Percentiles rank a stretch among this genome's conserved stretches.
Evolutionary conservation across 2,113 vertebrate species (phyloP).

Genomic region (Stictonetta naevosa): DNA sequence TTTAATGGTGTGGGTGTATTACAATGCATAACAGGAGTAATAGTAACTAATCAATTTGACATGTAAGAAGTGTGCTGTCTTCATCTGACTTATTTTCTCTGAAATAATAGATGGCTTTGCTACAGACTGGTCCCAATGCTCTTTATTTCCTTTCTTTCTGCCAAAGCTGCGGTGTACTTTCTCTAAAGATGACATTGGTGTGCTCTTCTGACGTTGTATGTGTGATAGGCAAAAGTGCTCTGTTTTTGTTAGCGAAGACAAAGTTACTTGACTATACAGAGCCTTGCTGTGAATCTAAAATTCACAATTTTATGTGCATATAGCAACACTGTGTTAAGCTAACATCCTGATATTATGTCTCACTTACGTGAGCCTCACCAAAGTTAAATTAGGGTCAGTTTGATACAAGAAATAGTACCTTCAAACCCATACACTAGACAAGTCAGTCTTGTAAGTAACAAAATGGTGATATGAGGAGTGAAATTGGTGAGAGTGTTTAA

Average conservation of each 20-base stretch:
- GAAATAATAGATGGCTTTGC: slow-evolving; percentile 48
- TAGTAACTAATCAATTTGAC: not conserved
- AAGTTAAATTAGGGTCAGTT: not conserved
- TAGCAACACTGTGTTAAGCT: not conserved
- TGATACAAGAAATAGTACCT: not conserved
- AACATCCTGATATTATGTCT: not conserved
- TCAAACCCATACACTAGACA: not conserved
- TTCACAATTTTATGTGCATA: not conserved
- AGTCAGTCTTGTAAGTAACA: not conserved
- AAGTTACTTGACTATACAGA: not conserved
- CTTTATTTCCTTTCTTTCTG: not conserved
- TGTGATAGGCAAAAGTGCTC: not conserved
- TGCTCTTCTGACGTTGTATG: not conserved
- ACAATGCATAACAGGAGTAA: slow-evolving; percentile 4
- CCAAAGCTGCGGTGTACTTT: not conserved
- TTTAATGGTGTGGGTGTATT: slow-evolving; percentile 41
- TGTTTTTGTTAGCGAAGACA: not conserved
- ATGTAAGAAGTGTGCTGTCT: slow-evolving; percentile 6
- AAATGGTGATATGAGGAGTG: not conserved
- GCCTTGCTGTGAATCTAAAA: not conserved
- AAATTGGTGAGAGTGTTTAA: not conserved
- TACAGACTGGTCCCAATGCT: not conserved
- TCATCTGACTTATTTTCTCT: not conserved
- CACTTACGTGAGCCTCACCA: not conserved
- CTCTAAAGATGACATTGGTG: not conserved